Evolutionary conservation across 2,797 vertebrate genomes (phyloP).

Genomic region (Allobates femoralis): DNA sequence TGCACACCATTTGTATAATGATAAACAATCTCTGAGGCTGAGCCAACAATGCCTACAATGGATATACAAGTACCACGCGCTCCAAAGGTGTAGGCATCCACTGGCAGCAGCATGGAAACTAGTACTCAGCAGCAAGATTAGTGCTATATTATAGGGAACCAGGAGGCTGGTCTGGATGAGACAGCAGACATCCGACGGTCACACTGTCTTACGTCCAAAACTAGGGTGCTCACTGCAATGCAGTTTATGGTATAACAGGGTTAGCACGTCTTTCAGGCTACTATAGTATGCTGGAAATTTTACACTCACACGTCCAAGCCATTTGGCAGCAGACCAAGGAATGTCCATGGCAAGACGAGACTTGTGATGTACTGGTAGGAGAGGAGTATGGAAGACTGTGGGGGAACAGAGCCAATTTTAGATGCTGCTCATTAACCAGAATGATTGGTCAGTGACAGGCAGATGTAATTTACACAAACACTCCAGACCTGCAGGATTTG

Average conservation of each 20-base stretch:
- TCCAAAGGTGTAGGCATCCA: neutral
- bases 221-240: neutral
- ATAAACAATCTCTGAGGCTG: neutral
- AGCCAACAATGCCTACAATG: neutral
- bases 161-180: neutral
- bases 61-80: neutral
- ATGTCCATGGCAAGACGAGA: neutral
- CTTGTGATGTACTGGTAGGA: neutral
- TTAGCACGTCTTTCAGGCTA: neutral
- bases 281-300: neutral
- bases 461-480: too few species aligned
- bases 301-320: neutral
- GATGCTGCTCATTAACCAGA: neutral
- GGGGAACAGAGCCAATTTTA: neutral
- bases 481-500: neutral
- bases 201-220: neutral
- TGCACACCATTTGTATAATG: neutral
- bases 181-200: neutral
- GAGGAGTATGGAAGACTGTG: neutral
- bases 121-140: neutral
- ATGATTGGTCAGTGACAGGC: neutral
- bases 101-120: neutral
- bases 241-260: neutral
- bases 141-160: neutral
- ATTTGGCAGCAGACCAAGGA: conserved; percentile 43